phyloP scores from a whole-genome alignment of 2,797 vertebrate genomes.

The Hydrolagus colliei region DNA sequence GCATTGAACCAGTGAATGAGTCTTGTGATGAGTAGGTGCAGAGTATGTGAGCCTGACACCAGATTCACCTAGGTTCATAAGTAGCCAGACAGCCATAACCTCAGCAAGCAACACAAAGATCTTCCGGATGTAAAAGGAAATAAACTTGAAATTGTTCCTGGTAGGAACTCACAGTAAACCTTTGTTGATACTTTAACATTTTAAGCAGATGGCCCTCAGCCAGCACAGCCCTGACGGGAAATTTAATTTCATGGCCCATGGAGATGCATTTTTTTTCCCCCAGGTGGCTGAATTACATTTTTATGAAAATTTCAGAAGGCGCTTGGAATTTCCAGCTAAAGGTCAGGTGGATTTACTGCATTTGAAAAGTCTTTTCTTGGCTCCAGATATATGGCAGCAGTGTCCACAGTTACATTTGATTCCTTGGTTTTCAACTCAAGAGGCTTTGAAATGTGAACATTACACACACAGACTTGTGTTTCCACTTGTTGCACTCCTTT shows the following conservation, averaged over 20 bases:
- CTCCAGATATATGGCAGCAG: slow-evolving; percentile 6
- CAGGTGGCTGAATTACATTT: neutral
- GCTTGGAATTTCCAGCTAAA: slow-evolving; percentile 35
- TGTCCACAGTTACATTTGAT: neutral
- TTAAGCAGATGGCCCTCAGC: neutral
- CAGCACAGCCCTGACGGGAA: neutral
- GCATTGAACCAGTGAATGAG: neutral
- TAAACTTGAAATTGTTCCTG: neutral
- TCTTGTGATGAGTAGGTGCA: neutral
- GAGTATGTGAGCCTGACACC: neutral
- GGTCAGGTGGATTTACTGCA: neutral
- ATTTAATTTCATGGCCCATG: slow-evolving; percentile 10
- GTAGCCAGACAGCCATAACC: neutral
- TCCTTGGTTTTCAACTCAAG: slow-evolving; percentile 33
- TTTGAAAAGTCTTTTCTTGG: slow-evolving; percentile 34
- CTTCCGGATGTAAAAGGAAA: neutral
- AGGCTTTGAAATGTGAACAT: slow-evolving; percentile 33
- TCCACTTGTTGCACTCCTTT: slow-evolving; percentile 35
- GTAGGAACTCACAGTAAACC: neutral
- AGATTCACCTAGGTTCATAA: neutral
- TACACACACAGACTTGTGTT: slow-evolving; percentile 30
- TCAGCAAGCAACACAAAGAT: neutral
- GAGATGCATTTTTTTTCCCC: slow-evolving; percentile 27
- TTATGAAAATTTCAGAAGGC: slow-evolving; percentile 35
- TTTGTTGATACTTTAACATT: neutral